Evolutionary conservation across 2,888 invertebrate genomes (phyloP), one percentile per base, ranked within the genome.

Genomic region (Liodrosophila aerea): DNA sequence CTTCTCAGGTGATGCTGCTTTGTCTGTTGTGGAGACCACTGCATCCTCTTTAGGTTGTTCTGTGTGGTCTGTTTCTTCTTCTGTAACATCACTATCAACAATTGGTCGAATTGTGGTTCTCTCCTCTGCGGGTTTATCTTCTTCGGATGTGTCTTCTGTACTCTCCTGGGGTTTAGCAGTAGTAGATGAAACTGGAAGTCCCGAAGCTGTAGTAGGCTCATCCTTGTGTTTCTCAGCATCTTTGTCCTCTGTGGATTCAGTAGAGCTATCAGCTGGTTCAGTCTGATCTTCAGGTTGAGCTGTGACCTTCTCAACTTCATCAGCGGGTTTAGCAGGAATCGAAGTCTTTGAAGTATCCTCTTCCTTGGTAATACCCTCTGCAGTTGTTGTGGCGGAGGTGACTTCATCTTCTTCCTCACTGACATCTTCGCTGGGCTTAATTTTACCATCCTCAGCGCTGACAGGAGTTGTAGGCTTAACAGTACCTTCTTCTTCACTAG

Each of bases 81-180:
- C 34, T 8, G 11, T 16, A 9, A 44, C 36, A 53, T 53, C 70
- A 15, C 54, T 53, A 41, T 64, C 57, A 15, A 51, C 4, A n/a
- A 50, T 37, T 4, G 64, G 36, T 9, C 33, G 41, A 0, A 49
- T 44, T 7, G 53, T 73, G 7, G 58, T 59, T 7, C 64, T 64
- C 1, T 61, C 69, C 3, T n/a, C 46, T 1, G 41, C 12, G 7
- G 67, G 66, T 11, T 60, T 57, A 9, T 58, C 41, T 13, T 61
- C 52, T 9, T 63, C 52, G 0, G 64, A 34, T 15, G 39, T 44
- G 16, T 8, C 22, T 22, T 59, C 67, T 4, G 60, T 15, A 27
- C 29, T 54, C 8, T 59, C 71, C 7, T 72, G 45, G 7, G 34
- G 63, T 45, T 81, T 77, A 9, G 82, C 84, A 1, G 53, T 50